Evolutionary conservation across 1,140 invertebrate genomes (phyloP).

Genomic region (Lerema accius): DNA sequence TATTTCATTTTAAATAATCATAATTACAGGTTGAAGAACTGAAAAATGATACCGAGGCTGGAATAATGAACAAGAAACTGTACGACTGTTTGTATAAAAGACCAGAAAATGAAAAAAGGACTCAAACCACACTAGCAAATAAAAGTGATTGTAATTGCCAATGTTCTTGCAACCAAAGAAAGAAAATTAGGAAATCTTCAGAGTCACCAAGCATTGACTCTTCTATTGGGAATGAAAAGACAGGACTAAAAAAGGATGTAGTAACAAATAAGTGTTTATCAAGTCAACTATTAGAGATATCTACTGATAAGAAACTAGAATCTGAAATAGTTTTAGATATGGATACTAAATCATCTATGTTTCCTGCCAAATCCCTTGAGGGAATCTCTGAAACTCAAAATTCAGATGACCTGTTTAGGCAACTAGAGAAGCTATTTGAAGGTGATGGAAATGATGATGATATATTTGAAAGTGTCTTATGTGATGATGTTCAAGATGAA

Average conservation of each 20-base stretch:
- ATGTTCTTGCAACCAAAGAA: constrained; percentile 58
- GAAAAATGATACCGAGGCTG: constrained; percentile 64
- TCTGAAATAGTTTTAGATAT: background rate
- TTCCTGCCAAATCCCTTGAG: constrained; percentile 3
- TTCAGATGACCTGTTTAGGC: constrained; percentile 63
- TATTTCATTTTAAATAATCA: too few relatives aligned
- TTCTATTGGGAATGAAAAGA: background rate
- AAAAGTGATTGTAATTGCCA: constrained; percentile 57
- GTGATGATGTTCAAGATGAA: constrained; percentile 43
- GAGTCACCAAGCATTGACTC: constrained; percentile 36
- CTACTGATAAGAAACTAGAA: constrained; percentile 4
- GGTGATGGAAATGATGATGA: constrained; percentile 69
- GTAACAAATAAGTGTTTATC: constrained; percentile 4
- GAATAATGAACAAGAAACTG: constrained; percentile 62
- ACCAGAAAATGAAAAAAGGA: constrained; percentile 70
- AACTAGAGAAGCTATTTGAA: constrained; percentile 71
- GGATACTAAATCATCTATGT: constrained; percentile 5
- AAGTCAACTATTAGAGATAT: background rate
- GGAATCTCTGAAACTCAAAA: constrained; percentile 44
- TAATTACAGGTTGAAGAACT: constrained; percentile 64
- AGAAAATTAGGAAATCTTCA: constrained; percentile 46
- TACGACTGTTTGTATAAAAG: constrained; percentile 59
- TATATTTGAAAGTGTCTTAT: constrained; percentile 65
- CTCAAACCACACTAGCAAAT: constrained; percentile 51
- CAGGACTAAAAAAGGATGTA: background rate